Evolutionary conservation across 2,113 vertebrate genomes (phyloP), one percentile per base, ranked within the genome.

Genomic region (Brevimyrus niger): DNA sequence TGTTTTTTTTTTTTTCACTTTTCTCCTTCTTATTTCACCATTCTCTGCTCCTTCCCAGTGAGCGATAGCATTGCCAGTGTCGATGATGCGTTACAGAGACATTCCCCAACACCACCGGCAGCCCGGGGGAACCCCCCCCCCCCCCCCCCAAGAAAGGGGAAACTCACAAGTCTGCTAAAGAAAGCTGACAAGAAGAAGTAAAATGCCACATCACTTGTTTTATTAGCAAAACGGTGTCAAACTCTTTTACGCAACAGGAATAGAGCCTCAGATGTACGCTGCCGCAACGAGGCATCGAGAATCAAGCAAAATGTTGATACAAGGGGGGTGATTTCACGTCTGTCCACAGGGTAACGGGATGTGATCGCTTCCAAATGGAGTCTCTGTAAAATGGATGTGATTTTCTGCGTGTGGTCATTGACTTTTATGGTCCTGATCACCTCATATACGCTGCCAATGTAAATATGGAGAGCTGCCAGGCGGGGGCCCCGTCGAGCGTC

Each of bases 371-470:
- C 95, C 95, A 93, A 96, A 94, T 94, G 94, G 95, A 95, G 94
- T 93, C 90, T 93, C 96, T 96, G 96, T 94, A 94, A 88, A 94
- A 95, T 94, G 96, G 96, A 97, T 96, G 95, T 96, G 96, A 96
- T 95, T 95, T 97, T 96, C 97, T 97, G 97, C 15, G 38, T 84
- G 97, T 97, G 97, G 97, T 97, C 96, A 94, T 96, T 95, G 95
- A 96, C 96, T 98, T 99, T 99, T 99, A 99, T 88, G 96, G 96
- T 96, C 96, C 97, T 97, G 97, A 98, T 98, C 97, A 97, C 97
- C 96, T 97, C 91, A 94, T 97, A 97, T 97, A 97, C 98, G 98
- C 98, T 97, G 97, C 98, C 97, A 97, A 96, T 97, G 98, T 98
- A 98, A 99, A 99, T 98, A 99, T 96, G 96, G 94, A 6, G 91